Base-by-base conservation (phyloP, 2,113 vertebrate species). In the Cottus gobio region DNA sequence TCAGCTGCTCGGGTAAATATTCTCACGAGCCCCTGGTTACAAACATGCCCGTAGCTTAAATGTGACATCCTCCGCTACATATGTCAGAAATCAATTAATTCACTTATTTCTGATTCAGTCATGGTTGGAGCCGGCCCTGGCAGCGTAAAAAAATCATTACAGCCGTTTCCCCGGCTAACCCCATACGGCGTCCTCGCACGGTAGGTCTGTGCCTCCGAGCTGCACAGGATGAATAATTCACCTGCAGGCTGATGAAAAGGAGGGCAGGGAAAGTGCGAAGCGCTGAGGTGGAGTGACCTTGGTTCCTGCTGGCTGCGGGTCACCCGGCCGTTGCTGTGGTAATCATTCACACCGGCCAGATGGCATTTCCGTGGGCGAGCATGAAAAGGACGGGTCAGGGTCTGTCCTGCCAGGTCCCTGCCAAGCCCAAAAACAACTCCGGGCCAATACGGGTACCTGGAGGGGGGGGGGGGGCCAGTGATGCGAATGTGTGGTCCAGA, bases 341-440 rank as follows among this genome's bases (percentile, higher is more conserved):
- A 94, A 96, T 96, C 92, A 95, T 95, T 95, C 94, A 96, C 94
- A 94, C 93, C 90, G 89, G 94, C 94, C 95, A 96, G 95, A 96
- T 96, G 95, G 95, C 92, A 90, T 94, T 95, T 95, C 93, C 76
- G 87, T 94, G 93, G 93, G 95, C 87, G 93, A 93, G 91, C 85
- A 60, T 92, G 89, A 92, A 94, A 95, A 94, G 93, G 95, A 95
- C 94, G 87, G 93, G 95, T 94, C 92, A 93, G 91, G 91, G 92
- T 93, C 91, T 92, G 89, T 93, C 87, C 92, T 86, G 93, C 93
- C 91, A 93, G 89, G 89, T 91, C 83, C 83, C 87, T 90, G 90
- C 89, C 85, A 82, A 88, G 89, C 92, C 88, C 20, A 86, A 80
- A 85, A 84, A 90, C 91, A 82, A 90, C 87, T 90, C 85, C 79